phyloP scores from a whole-genome alignment of 2,888 invertebrate genomes.

The Laspeyria flexula region DNA sequence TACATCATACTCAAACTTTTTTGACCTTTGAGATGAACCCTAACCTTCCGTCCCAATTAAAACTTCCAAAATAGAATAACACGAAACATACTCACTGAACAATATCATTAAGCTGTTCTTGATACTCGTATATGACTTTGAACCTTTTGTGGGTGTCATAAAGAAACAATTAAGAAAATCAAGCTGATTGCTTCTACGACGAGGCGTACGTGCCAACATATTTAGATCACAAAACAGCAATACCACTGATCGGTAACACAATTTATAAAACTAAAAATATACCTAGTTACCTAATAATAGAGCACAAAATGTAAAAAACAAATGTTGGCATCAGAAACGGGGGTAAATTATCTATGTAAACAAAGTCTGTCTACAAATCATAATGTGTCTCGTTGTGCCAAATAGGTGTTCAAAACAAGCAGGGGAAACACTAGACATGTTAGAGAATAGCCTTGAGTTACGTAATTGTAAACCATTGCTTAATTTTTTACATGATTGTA shows the following conservation, averaged over 20 bases:
- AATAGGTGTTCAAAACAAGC: conserved; percentile 1
- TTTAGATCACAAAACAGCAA: neutral
- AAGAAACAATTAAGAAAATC: too few relatives aligned
- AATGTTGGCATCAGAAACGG: neutral
- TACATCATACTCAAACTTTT: neutral
- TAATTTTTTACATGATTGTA: too few relatives aligned
- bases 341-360: neutral
- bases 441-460: too few relatives aligned
- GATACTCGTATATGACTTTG: too few relatives aligned
- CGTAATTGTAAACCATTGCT: too few relatives aligned
- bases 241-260: neutral
- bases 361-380: neutral
- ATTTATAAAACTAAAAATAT: neutral
- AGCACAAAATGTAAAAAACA: neutral
- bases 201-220: neutral
- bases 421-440: neutral
- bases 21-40: neutral
- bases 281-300: neutral
- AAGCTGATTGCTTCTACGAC: neutral
- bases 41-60: neutral
- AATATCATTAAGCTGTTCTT: too few relatives aligned
- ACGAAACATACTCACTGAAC: neutral
- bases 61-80: neutral
- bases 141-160: too few relatives aligned
- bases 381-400: neutral